Conservation (phyloP, 2,113 vertebrate species). For the Prionailurus bengalensis region DNA sequence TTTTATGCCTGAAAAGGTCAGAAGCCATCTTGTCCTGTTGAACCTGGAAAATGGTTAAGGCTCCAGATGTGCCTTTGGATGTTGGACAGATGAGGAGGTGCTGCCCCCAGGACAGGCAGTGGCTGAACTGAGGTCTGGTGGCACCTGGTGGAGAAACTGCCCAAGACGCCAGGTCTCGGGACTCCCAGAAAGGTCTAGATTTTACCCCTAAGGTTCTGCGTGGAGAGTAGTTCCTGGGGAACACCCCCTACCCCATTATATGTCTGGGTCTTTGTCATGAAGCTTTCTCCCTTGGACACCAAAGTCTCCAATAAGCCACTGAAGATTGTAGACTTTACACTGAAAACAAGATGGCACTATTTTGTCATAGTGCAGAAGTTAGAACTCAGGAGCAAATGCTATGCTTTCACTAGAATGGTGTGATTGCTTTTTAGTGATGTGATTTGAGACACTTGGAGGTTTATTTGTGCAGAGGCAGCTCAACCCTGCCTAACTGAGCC, state of each 20-base stretch:
- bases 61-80: not conserved
- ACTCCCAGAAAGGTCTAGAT: too few relatives aligned
- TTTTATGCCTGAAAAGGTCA: not conserved
- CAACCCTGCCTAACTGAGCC: not conserved
- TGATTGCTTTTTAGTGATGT: not conserved
- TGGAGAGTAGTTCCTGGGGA: not conserved
- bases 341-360: not conserved
- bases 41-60: not conserved
- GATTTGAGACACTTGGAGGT: not conserved
- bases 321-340: not conserved
- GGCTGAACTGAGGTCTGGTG: not conserved
- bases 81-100: too few relatives aligned
- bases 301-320: not conserved
- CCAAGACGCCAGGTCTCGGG: rapidly evolving
- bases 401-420: not conserved
- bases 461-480: not conserved
- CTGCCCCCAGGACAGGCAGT: too few relatives aligned
- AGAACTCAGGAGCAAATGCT: not conserved
- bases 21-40: not conserved
- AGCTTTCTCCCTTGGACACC: not conserved
- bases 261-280: not conserved
- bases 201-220: rapidly evolving
- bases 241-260: rapidly evolving
- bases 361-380: not conserved
- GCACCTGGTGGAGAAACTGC: not conserved